Evolutionary conservation across 1,140 invertebrate genomes (phyloP), one percentile per base, ranked within the genome.

Genomic region (Aplysia californica): DNA sequence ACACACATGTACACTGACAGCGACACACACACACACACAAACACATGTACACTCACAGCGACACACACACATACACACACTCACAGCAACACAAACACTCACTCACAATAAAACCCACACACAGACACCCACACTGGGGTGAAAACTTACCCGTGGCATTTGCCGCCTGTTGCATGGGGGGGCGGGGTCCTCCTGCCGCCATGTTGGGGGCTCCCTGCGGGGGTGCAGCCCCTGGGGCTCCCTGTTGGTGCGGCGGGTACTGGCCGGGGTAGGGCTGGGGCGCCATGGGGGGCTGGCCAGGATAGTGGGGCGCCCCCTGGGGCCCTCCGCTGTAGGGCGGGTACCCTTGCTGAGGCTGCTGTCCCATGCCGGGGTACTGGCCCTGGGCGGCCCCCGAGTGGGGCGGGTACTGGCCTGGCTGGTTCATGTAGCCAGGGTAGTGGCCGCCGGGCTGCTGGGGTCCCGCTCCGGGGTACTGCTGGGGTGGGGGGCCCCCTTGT

Each of bases 331-430:
- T 39, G 23, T 39, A 73, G 26, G 55, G 56, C 20, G 70, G 26
- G 36, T 73, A 73, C n/a, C 56, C 70, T 29, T 59, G 70, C n/a
- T 73, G 70, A 31, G n/a, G n/a, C n/a, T 38, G 35, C n/a, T 31
- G 59, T 3, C 68, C 31, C 29, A 56, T 5, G 31, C 58, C 44
- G 31, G 56, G 56, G 31, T 15, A 71, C 41, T 55, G 66, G 44
- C 50, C 29, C 31, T 21, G 35, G 33, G 33, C 23, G 61, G 69
- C 2, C 35, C 76, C 36, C 59, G 70, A n/a, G 33, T 59, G 44
- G 70, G 64, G 65, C 5, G 33, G 76, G 64, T 61, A 61, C 29
- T 64, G 58, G n/a, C 41, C 58, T 5, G 56, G 50, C 39, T 76
- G 61, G 64, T 41, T 33, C 3, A 72, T 72, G 33, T 39, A 75